These are phyloP conservation scores for Drosophila littoralis DNA, from an alignment of 1,140 invertebrate species.

Conservation along the genomic window DNA sequence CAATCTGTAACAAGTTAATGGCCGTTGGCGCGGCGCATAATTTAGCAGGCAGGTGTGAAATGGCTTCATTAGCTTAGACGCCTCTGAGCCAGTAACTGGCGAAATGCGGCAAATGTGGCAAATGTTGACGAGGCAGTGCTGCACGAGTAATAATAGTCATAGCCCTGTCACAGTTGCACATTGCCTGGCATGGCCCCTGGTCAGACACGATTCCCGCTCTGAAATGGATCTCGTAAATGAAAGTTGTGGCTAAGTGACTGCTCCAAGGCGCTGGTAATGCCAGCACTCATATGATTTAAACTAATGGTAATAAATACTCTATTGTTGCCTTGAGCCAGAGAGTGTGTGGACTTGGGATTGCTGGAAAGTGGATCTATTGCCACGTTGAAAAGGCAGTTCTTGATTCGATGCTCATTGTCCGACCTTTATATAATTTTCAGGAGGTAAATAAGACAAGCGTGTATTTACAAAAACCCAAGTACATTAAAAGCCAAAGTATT, in stretches of 20 bases:
- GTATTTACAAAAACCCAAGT: too few relatives aligned
- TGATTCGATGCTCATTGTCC: background rate
- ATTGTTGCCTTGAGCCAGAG: background rate
- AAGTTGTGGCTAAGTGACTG: conserved; percentile 32
- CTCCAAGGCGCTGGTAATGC: conserved; percentile 12
- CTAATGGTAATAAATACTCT: conserved; percentile 24
- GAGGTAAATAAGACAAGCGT: too few relatives aligned
- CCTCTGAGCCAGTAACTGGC: conserved; percentile 16
- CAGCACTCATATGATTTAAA: conserved; percentile 1
- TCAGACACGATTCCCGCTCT: conserved; percentile 11
- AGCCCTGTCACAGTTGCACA: conserved; percentile 57
- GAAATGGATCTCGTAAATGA: conserved; percentile 20
- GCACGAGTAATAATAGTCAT: conserved; percentile 69
- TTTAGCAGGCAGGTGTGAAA: conserved; percentile 79
- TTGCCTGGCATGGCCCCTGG: conserved; percentile 14
- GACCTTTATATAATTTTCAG: too few relatives aligned
- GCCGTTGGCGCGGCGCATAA: conserved; percentile 51
- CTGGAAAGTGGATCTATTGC: background rate
- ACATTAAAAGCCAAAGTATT: too few relatives aligned
- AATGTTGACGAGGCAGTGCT: conserved; percentile 37
- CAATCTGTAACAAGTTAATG: conserved; percentile 79
- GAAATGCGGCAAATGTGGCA: conserved; percentile 18
- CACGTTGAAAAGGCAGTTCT: background rate
- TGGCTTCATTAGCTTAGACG: conserved; percentile 77
- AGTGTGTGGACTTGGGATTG: background rate